Percentiles rank a stretch among this genome's conserved stretches.
phyloP scores from a whole-genome alignment of 2,888 invertebrate genomes.

The Pasiphila rectangulata region DNA sequence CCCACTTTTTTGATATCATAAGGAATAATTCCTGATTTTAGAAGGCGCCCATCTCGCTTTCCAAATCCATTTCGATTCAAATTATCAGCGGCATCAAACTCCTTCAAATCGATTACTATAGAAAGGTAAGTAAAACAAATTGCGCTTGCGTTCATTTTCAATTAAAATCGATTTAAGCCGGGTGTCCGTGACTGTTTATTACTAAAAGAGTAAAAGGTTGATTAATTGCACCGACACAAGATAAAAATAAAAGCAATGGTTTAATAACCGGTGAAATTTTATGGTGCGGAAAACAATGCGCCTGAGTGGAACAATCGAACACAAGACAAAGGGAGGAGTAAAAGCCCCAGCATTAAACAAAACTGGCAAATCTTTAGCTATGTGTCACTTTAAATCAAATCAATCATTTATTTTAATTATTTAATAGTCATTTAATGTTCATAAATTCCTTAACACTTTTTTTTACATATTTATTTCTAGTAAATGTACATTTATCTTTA shows the following conservation, averaged over 20 bases:
- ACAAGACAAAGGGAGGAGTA: constrained; percentile 61
- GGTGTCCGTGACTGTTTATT: constrained; percentile 33
- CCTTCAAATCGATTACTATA: constrained; percentile 30
- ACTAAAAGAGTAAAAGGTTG: constrained; percentile 43
- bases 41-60: constrained; percentile 50
- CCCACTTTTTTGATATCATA: constrained; percentile 64
- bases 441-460: too few species aligned
- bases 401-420: too few species aligned
- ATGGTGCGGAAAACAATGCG: constrained; percentile 70
- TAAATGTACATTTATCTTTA: too few species aligned
- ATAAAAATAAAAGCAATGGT: constrained; percentile 55
- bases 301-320: constrained; percentile 67
- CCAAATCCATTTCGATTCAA: constrained; percentile 40
- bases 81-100: constrained; percentile 35
- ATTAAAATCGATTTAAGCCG: constrained; percentile 41
- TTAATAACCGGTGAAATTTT: constrained; percentile 62
- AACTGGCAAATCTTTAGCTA: constrained; percentile 52
- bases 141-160: constrained; percentile 40
- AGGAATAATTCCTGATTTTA: constrained; percentile 56
- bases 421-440: too few species aligned
- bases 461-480: too few species aligned
- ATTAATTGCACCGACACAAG: constrained; percentile 47
- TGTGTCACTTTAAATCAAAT: too few species aligned
- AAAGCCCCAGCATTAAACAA: constrained; percentile 67
- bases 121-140: constrained; percentile 30